Evolutionary conservation across 2,888 invertebrate species (phyloP).

Genomic region (Ferdinandea cuprea): DNA sequence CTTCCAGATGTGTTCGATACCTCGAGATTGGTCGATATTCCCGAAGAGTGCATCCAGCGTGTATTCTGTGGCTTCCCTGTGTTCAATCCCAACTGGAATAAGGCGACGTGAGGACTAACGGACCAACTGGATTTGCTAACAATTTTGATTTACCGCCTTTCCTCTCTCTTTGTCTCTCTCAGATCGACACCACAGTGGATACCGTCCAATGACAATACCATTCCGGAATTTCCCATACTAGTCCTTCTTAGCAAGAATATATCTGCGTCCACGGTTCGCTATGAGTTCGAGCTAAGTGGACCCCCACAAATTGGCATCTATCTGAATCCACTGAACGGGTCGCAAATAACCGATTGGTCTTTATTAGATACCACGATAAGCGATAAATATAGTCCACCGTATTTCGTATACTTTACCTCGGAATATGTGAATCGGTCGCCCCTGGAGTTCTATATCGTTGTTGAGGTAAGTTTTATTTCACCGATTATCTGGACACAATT

Average conservation of each 20-base stretch:
- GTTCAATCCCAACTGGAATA: constrained; percentile 79
- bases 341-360: constrained; percentile 78
- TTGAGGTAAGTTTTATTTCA: constrained; percentile 79
- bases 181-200: constrained; percentile 79
- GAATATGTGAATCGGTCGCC: constrained; percentile 77
- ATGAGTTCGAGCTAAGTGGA: constrained; percentile 78
- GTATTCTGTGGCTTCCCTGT: constrained; percentile 80
- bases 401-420: constrained; percentile 79
- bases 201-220: constrained; percentile 74
- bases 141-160: too few relatives aligned
- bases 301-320: constrained; percentile 80
- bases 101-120: constrained; percentile 40
- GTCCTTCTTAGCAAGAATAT: constrained; percentile 74
- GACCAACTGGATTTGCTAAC: background rate
- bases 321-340: constrained; percentile 77
- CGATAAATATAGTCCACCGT: constrained; percentile 77
- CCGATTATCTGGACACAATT: too few relatives aligned
- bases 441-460: constrained; percentile 78
- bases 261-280: constrained; percentile 73
- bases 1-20: constrained; percentile 75
- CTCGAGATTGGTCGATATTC: constrained; percentile 74
- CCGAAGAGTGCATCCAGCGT: constrained; percentile 76
- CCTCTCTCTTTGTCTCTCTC: constrained; percentile 2
- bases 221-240: constrained; percentile 77
- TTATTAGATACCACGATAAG: constrained; percentile 78